A percentile compares a stretch with the other conserved stretches of the same genome.
Evolutionary conservation across 37 sponge, comb jelly and placozoan genomes (phyloP).

Genomic region (Crambe crambe): DNA sequence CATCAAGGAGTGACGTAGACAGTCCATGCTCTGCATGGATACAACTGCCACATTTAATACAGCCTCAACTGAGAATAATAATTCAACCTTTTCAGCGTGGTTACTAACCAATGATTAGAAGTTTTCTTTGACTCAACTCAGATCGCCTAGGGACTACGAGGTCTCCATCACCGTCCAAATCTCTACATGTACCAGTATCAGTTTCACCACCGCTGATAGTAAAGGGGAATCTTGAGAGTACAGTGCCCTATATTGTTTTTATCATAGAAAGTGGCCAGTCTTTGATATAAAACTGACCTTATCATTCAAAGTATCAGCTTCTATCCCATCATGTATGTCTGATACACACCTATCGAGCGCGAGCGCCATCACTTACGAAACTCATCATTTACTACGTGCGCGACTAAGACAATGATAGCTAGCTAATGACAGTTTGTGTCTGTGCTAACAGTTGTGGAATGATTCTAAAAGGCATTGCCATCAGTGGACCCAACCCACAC

Average conservation of each 20-base stretch:
- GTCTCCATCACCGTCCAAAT: not conserved
- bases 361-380: too few species aligned
- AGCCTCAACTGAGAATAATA: too few species aligned
- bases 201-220: not conserved
- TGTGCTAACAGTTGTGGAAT: too few species aligned
- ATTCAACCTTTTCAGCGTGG: not conserved
- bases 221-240: not conserved
- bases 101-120: not conserved
- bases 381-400: too few species aligned
- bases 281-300: too few species aligned
- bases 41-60: too few species aligned
- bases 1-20: not conserved
- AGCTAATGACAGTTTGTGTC: too few species aligned
- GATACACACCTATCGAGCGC: too few species aligned
- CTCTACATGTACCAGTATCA: not conserved
- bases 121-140: not conserved
- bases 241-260: not conserved
- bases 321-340: too few species aligned
- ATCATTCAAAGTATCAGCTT: too few species aligned
- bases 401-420: too few species aligned
- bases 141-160: not conserved
- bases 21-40: not conserved
- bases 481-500: slow-evolving; percentile 67
- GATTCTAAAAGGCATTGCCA: slow-evolving; percentile 45
- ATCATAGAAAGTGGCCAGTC: too few species aligned